phyloP scores from a whole-genome alignment of 2,113 vertebrate species.

The Rhodinocichla rosea region DNA sequence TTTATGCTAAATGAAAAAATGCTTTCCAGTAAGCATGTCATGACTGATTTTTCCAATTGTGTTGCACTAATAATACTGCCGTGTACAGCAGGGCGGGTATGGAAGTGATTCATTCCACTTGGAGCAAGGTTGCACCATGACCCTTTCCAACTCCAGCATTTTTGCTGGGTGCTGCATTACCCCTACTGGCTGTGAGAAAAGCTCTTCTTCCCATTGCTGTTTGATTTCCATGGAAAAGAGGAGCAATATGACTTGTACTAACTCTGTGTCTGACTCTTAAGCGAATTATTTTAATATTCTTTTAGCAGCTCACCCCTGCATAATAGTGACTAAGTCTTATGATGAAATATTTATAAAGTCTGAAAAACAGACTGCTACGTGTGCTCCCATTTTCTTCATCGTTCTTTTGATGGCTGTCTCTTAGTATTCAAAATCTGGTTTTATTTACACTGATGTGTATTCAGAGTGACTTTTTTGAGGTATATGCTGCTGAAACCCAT shows the following conservation, averaged over 20 bases:
- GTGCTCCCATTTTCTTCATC: not conserved
- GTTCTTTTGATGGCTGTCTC: not conserved
- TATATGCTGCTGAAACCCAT: not conserved
- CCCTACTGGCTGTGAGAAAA: not conserved
- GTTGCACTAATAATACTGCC: not conserved
- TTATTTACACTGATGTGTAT: not conserved
- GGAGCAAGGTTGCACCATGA: not conserved
- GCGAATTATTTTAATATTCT: not conserved
- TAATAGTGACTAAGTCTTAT: not conserved
- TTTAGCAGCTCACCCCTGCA: not conserved
- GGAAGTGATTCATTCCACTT: not conserved
- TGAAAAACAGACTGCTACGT: not conserved
- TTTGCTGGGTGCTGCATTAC: not conserved
- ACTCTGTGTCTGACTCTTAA: not conserved
- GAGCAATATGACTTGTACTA: not conserved
- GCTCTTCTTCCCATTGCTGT: not conserved
- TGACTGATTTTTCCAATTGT: not conserved
- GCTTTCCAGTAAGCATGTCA: not conserved
- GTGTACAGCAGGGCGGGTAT: not conserved
- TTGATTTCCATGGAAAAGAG: not conserved
- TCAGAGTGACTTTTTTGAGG: not conserved
- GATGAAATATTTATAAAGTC: constrained; percentile 4
- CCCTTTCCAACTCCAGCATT: not conserved
- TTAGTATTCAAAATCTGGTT: not conserved
- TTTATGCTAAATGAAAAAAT: not conserved